These are phyloP conservation scores for Anadara kagoshimensis DNA, from an alignment of 1,140 invertebrate species.

Conservation along the genomic window DNA sequence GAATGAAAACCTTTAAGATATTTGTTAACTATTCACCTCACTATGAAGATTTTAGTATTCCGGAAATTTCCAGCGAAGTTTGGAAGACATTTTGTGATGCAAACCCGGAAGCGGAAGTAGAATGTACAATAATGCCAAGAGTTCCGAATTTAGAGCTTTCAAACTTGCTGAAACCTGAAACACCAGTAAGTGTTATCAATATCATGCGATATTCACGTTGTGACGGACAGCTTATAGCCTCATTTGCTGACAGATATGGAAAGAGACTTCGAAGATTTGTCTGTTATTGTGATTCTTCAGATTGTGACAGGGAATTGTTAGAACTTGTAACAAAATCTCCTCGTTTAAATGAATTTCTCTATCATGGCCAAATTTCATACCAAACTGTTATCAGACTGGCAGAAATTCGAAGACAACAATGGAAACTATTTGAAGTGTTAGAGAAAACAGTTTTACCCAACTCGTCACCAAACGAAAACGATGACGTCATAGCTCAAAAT, in stretches of 20 bases:
- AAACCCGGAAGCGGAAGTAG: conserved; percentile 4
- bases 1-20: conserved; percentile 4
- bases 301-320: neutral
- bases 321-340: neutral
- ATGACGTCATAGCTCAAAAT: neutral
- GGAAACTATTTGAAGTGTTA: neutral
- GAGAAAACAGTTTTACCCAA: neutral
- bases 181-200: neutral
- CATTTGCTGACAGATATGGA: conserved; percentile 2
- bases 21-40: conserved; percentile 3
- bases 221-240: neutral
- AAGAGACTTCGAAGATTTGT: neutral
- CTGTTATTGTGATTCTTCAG: neutral
- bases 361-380: neutral
- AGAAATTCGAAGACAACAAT: neutral
- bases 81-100: conserved; percentile 1
- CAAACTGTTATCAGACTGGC: neutral
- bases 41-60: conserved; percentile 4
- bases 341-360: neutral
- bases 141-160: neutral
- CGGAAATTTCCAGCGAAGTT: neutral
- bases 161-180: conserved; percentile 5
- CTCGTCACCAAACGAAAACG: neutral
- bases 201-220: neutral
- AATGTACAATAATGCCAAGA: conserved; percentile 10